These are phyloP conservation scores for Mustelus asterias DNA, from an alignment of 2,113 vertebrate genomes.

Conservation along the genomic window DNA sequence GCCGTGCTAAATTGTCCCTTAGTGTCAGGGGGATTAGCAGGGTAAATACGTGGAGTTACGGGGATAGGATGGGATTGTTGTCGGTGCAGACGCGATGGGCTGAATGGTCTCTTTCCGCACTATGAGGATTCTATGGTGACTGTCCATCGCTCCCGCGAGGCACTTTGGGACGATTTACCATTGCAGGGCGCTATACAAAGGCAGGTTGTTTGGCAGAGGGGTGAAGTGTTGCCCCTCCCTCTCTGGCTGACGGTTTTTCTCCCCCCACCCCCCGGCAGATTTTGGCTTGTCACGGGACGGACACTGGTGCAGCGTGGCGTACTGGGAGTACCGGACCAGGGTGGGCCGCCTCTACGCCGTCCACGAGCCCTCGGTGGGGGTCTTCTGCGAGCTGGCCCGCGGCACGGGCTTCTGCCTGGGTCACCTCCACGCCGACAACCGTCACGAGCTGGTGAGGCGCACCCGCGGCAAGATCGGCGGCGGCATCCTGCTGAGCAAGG, in stretches of 20 bases:
- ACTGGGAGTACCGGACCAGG: slow-evolving; percentile 53
- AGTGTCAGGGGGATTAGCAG: too few relatives aligned
- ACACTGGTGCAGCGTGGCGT: slow-evolving; percentile 57
- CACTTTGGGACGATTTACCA: too few relatives aligned
- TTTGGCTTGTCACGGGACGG: not conserved
- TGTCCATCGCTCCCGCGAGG: too few relatives aligned
- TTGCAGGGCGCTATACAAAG: too few relatives aligned
- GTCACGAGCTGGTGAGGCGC: slow-evolving; percentile 42
- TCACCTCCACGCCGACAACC: slow-evolving; percentile 39
- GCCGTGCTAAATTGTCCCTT: too few relatives aligned
- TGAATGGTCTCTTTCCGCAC: too few relatives aligned
- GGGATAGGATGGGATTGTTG: too few relatives aligned
- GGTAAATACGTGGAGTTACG: too few relatives aligned
- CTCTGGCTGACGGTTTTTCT: not conserved
- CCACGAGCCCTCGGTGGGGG: slow-evolving; percentile 42
- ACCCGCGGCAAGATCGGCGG: slow-evolving; percentile 46
- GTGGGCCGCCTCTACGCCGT: slow-evolving; percentile 50
- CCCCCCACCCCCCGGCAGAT: not conserved
- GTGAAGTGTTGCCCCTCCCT: not conserved
- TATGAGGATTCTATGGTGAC: too few relatives aligned
- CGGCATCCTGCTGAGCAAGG: slow-evolving; percentile 51
- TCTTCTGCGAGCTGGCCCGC: slow-evolving; percentile 48
- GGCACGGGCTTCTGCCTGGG: slow-evolving; percentile 54
- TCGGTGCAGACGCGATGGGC: too few relatives aligned
- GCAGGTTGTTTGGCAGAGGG: slow-evolving; percentile 43